Evolutionary conservation across 2,888 invertebrate genomes (phyloP).

Genomic region (Drosophila neonasuta): DNA sequence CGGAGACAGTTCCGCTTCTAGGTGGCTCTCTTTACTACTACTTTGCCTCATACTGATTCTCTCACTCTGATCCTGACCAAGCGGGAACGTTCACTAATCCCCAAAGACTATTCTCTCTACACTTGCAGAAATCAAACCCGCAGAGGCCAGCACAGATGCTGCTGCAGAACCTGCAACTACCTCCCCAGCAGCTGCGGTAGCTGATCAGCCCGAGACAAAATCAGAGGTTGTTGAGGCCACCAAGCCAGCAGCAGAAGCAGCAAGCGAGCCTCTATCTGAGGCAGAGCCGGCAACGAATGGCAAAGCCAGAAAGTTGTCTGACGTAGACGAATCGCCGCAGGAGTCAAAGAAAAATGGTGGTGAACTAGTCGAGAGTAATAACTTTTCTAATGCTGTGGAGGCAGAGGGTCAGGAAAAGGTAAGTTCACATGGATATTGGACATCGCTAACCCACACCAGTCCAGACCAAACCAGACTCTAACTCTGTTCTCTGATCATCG

Average conservation of each 20-base stretch:
- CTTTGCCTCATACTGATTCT: too few relatives aligned
- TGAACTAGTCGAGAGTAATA: slow-evolving; percentile 41
- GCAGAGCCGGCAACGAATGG: slow-evolving; percentile 37
- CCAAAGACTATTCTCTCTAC: neutral
- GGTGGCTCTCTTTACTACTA: slow-evolving; percentile 38
- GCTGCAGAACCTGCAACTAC: neutral
- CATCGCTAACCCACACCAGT: too few relatives aligned
- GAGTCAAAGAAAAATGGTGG: slow-evolving; percentile 42
- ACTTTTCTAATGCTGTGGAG: slow-evolving; percentile 60
- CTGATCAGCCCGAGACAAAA: slow-evolving; percentile 7
- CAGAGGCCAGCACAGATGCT: slow-evolving; percentile 22
- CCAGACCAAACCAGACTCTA: neutral
- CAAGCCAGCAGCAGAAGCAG: neutral
- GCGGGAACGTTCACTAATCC: neutral
- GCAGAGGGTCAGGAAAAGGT: slow-evolving; percentile 80
- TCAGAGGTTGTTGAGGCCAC: neutral
- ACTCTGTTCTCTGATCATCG: neutral
- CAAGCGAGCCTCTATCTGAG: neutral
- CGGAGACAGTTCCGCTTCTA: slow-evolving; percentile 61
- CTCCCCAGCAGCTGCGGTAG: slow-evolving; percentile 12
- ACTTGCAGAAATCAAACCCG: slow-evolving; percentile 56
- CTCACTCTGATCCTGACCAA: neutral
- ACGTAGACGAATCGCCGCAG: slow-evolving; percentile 1
- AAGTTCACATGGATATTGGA: neutral
- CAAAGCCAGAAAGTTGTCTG: slow-evolving; percentile 31